phyloP scores from a whole-genome alignment of 2,888 invertebrate genomes.

The Cepaea hortensis region DNA sequence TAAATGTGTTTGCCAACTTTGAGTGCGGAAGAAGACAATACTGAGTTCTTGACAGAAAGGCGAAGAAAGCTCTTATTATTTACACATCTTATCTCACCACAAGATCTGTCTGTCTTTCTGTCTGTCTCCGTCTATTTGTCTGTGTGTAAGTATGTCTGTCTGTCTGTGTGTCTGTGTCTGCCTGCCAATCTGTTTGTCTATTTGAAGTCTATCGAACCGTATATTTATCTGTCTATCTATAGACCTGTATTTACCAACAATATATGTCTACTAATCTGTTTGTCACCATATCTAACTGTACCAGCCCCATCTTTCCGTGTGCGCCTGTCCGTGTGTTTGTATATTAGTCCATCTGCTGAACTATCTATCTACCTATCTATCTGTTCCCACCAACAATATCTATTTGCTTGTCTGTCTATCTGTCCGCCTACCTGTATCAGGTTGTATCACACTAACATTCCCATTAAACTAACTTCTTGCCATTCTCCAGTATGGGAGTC shows the following conservation, averaged over 20 bases:
- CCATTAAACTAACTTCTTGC: too few species aligned
- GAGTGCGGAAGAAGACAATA: too few species aligned
- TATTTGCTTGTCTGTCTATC: not conserved
- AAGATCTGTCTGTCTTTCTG: not conserved
- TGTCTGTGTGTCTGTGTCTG: not conserved
- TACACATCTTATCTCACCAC: too few species aligned
- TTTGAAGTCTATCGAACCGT: not conserved
- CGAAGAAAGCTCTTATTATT: too few species aligned
- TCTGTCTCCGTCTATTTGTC: not conserved
- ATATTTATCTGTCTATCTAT: not conserved
- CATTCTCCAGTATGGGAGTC: too few species aligned
- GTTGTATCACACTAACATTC: too few species aligned
- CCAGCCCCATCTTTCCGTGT: not conserved
- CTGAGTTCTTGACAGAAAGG: too few species aligned
- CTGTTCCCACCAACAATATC: not conserved
- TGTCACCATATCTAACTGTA: too few species aligned
- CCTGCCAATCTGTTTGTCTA: not conserved
- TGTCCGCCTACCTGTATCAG: not conserved
- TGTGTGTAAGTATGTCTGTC: not conserved
- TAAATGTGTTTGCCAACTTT: too few species aligned
- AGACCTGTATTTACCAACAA: not conserved
- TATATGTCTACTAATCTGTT: not conserved
- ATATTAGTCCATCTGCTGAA: not conserved
- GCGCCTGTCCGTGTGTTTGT: not conserved
- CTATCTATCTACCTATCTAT: not conserved